A percentile compares a stretch with the other conserved stretches of the same genome.
Conservation (phyloP, 1,140 invertebrate genomes). For the Macrocentrus cingulum region DNA sequence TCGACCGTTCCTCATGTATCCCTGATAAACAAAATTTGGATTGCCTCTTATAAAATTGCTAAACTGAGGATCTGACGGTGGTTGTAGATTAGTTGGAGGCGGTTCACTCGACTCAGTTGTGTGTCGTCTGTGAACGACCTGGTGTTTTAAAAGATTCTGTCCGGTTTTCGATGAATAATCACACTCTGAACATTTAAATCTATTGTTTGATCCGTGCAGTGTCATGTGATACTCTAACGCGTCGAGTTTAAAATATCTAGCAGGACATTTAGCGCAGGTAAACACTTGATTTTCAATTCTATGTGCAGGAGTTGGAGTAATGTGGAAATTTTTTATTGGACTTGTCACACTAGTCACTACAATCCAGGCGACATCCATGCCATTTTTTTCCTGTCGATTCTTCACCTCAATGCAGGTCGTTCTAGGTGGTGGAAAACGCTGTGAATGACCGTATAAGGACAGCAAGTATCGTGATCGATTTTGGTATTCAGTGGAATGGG, state of each 20-base stretch:
- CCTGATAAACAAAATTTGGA: conserved; percentile 76
- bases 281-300: conserved; percentile 48
- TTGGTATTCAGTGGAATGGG: conserved; percentile 82
- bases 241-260: conserved; percentile 69
- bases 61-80: conserved; percentile 67
- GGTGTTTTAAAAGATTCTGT: conserved; percentile 76
- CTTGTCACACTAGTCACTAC: conserved; percentile 39
- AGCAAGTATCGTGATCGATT: conserved; percentile 73
- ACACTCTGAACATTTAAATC: conserved; percentile 78
- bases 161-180: conserved; percentile 79
- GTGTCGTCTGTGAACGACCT: conserved; percentile 64
- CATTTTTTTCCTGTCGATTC: conserved; percentile 23
- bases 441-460: conserved; percentile 66
- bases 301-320: conserved; percentile 9
- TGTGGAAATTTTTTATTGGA: background rate
- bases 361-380: conserved; percentile 46
- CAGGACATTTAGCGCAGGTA: conserved; percentile 68
- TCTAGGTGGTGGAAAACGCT: conserved; percentile 65
- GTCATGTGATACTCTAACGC: conserved; percentile 74
- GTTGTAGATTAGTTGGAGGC: conserved; percentile 37
- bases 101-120: conserved; percentile 34
- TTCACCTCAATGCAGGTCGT: conserved; percentile 59
- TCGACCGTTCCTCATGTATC: conserved; percentile 72
- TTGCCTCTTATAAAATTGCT: conserved; percentile 70
- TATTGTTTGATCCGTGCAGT: conserved; percentile 69